Conservation (phyloP, 2,888 invertebrate genomes). For the Eristalis intricaria region DNA sequence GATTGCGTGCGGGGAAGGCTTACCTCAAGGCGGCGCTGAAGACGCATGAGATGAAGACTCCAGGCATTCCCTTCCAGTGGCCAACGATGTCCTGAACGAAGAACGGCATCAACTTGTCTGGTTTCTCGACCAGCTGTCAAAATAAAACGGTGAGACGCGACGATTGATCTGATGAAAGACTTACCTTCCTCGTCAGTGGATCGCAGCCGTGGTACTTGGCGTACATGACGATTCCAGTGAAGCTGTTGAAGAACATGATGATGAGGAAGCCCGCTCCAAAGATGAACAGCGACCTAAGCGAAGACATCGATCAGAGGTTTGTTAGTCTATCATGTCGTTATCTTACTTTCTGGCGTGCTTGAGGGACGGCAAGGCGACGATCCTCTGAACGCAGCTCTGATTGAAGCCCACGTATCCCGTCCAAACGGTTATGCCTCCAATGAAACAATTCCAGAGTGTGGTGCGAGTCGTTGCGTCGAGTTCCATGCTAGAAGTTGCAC, state of each 20-base stretch:
- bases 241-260: conserved; percentile 84
- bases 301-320: not conserved
- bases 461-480: conserved; percentile 84
- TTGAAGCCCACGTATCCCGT: conserved; percentile 86
- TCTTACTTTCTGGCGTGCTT: conserved; percentile 83
- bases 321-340: not conserved
- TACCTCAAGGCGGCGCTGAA: conserved; percentile 84
- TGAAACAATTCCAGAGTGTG: conserved; percentile 85
- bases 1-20: not conserved
- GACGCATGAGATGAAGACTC: conserved; percentile 85
- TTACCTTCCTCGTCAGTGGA: conserved; percentile 82
- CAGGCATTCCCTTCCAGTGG: conserved; percentile 83
- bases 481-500: conserved; percentile 82
- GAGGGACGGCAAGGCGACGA: conserved; percentile 84
- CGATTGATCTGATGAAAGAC: not conserved
- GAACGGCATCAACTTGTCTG: conserved; percentile 83
- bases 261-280: conserved; percentile 83
- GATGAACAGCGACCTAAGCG: conserved; percentile 82
- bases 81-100: conserved; percentile 83
- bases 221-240: conserved; percentile 84
- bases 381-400: conserved; percentile 88
- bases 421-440: conserved; percentile 84
- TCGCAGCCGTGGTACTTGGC: conserved; percentile 84
- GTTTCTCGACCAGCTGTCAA: conserved; percentile 77
- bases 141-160: not conserved